These are phyloP conservation scores for Alca torda DNA, from an alignment of 2,797 vertebrate genomes.

Conservation along the genomic window DNA sequence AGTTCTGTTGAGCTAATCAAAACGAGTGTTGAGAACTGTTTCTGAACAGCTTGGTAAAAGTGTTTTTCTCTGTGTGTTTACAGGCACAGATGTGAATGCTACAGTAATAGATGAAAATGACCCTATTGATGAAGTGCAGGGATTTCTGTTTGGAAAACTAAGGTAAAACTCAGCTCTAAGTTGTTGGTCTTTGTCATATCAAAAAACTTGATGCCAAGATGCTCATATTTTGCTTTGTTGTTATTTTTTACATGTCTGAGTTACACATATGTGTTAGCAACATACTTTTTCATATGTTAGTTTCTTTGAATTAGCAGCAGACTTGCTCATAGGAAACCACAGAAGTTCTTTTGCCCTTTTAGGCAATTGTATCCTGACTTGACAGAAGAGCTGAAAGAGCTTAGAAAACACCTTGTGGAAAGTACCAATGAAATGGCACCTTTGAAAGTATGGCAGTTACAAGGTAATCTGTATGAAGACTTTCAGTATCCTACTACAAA, in stretches of 20 bases:
- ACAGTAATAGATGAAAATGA: slow-evolving; percentile 94
- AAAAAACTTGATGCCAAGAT: not conserved
- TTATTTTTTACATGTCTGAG: not conserved
- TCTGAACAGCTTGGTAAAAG: not conserved
- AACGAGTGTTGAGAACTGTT: not conserved
- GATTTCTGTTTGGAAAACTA: slow-evolving; percentile 97
- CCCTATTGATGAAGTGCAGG: slow-evolving; percentile 96
- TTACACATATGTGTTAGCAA: not conserved
- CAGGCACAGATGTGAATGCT: slow-evolving; percentile 88
- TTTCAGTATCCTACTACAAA: not conserved
- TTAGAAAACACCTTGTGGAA: slow-evolving; percentile 94
- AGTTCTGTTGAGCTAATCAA: not conserved
- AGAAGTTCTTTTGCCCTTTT: not conserved
- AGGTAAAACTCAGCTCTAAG: slow-evolving; percentile 76
- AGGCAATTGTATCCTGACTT: slow-evolving; percentile 88
- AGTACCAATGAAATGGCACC: slow-evolving; percentile 99
- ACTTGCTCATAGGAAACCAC: not conserved
- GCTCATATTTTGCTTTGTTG: not conserved
- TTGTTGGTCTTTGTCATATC: not conserved
- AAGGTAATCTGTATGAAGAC: slow-evolving; percentile 81
- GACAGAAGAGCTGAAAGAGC: slow-evolving; percentile 90
- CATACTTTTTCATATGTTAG: not conserved
- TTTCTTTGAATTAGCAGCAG: not conserved
- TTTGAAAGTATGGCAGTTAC: slow-evolving; percentile 98
- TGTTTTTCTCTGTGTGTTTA: slow-evolving; percentile 39